phyloP scores from a whole-genome alignment of 2,113 vertebrate genomes.

The Haemorhous mexicanus region DNA sequence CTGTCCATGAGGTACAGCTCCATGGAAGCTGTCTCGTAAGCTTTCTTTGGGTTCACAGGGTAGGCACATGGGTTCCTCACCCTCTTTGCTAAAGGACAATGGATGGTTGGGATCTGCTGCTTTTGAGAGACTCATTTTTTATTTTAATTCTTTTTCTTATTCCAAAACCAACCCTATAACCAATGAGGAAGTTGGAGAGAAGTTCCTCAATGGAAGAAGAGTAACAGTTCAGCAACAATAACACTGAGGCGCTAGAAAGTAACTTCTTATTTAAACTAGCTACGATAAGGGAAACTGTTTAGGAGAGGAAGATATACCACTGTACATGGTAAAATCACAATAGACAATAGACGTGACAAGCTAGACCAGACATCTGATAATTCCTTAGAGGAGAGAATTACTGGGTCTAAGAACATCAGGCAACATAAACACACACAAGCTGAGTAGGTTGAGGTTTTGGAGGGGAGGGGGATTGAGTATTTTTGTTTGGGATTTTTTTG shows the following conservation, averaged over 20 bases:
- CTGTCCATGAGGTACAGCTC: background rate
- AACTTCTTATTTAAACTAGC: background rate
- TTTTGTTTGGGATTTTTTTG: background rate
- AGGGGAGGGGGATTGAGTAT: too few relatives aligned
- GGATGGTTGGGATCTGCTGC: background rate
- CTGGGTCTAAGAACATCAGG: background rate
- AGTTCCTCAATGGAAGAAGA: background rate
- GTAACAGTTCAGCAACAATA: background rate
- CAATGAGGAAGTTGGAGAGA: background rate
- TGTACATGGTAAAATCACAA: background rate
- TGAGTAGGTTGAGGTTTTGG: background rate
- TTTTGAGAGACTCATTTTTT: background rate
- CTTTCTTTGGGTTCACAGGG: background rate
- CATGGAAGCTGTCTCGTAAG: background rate
- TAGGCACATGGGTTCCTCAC: background rate
- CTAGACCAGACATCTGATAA: background rate
- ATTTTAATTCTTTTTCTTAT: background rate
- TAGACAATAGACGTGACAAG: background rate
- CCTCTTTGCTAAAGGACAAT: background rate
- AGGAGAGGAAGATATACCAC: background rate
- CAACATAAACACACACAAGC: background rate
- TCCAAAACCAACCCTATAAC: background rate
- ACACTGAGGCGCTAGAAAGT: background rate
- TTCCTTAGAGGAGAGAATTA: background rate
- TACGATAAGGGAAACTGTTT: background rate